Conservation (phyloP, 2,113 vertebrate species). For the Nesogale talazaci region DNA sequence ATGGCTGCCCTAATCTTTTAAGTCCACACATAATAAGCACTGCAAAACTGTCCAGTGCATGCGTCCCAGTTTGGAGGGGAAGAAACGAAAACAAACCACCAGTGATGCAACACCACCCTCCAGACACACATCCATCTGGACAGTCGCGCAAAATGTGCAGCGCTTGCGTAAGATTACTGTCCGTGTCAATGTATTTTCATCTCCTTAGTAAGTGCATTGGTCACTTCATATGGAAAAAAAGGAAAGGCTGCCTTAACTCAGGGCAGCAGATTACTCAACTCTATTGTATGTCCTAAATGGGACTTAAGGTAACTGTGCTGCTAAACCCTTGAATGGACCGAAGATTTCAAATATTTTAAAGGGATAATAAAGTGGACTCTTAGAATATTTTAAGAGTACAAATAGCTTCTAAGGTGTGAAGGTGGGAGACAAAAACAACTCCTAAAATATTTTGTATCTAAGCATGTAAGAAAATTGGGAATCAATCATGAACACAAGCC, state of each 20-base stretch:
- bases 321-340: slow-evolving; percentile 37
- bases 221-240: slow-evolving; percentile 31
- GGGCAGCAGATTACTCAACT: neutral
- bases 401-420: slow-evolving; percentile 20
- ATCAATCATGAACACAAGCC: slow-evolving; percentile 3
- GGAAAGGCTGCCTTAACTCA: neutral
- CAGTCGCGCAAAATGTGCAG: slow-evolving; percentile 14
- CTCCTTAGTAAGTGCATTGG: slow-evolving; percentile 30
- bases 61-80: neutral
- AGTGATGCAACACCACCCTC: neutral
- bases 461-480: slow-evolving; percentile 29
- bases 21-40: neutral
- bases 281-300: neutral
- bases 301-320: slow-evolving; percentile 20
- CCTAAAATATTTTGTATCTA: neutral
- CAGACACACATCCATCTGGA: neutral
- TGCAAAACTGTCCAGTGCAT: neutral
- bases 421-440: neutral
- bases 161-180: slow-evolving; percentile 39
- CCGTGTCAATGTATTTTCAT: neutral
- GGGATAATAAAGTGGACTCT: neutral
- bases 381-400: slow-evolving; percentile 15
- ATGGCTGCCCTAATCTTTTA: neutral
- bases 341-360: slow-evolving; percentile 54
- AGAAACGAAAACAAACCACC: neutral